Percentiles rank a stretch among this genome's conserved stretches.
These are phyloP conservation scores for Umimayanthus kanabou DNA, from an alignment of 92 coral and sea anemone genomes.

Conservation along the genomic window DNA sequence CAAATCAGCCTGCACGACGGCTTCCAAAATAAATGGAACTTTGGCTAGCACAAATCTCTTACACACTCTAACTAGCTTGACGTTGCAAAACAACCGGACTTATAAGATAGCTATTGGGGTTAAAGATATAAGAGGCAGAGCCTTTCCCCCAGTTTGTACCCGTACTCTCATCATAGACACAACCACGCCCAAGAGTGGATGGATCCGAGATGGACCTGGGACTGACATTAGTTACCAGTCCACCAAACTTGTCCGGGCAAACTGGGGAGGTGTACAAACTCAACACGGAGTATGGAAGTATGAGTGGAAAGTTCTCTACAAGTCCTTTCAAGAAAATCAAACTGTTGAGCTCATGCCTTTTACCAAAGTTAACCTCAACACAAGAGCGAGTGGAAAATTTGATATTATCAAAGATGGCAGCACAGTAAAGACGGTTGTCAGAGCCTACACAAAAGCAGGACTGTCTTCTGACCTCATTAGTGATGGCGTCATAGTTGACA, in stretches of 20 bases:
- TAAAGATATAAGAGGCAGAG: slow-evolving; percentile 60
- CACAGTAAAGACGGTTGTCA: slow-evolving; percentile 42
- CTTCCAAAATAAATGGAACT: slow-evolving; percentile 28
- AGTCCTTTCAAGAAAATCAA: slow-evolving; percentile 36
- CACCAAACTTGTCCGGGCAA: slow-evolving; percentile 67
- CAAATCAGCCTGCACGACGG: slow-evolving; percentile 53
- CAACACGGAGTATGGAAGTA: slow-evolving; percentile 77
- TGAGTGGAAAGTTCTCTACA: slow-evolving; percentile 72
- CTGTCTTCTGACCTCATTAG: slow-evolving; percentile 75
- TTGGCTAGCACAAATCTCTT: slow-evolving; percentile 50
- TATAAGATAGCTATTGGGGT: slow-evolving; percentile 80
- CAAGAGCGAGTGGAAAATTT: slow-evolving; percentile 62
- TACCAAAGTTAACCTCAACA: slow-evolving; percentile 58
- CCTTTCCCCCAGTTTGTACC: slow-evolving; percentile 69
- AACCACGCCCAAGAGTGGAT: slow-evolving; percentile 77
- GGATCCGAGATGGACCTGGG: slow-evolving; percentile 84
- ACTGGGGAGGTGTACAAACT: slow-evolving; percentile 91
- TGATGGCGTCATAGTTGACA: slow-evolving; percentile 84
- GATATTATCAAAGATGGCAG: slow-evolving; percentile 22
- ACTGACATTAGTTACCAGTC: slow-evolving; percentile 80
- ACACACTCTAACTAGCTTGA: slow-evolving; percentile 56
- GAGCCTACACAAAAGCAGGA: slow-evolving; percentile 88
- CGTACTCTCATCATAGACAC: slow-evolving; percentile 74
- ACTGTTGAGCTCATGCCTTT: slow-evolving; percentile 54
- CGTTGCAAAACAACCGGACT: slow-evolving; percentile 51